phyloP scores from a whole-genome alignment of 2,113 vertebrate genomes.

The Eulemur rufifrons region DNA sequence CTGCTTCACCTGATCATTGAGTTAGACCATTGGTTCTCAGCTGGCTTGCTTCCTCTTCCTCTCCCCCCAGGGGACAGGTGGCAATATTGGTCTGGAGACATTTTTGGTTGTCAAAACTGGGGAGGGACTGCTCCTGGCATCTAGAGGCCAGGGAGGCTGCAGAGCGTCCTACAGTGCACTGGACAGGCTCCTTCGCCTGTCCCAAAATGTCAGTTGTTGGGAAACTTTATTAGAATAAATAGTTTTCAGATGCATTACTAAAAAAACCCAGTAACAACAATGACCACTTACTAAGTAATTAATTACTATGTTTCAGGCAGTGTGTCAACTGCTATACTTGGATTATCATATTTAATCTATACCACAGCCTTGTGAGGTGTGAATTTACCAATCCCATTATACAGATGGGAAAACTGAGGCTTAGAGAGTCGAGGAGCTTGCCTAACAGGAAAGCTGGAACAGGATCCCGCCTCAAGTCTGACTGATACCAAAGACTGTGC shows the following conservation, averaged over 20 bases:
- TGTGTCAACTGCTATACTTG: background rate
- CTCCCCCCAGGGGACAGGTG: background rate
- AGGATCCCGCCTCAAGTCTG: background rate
- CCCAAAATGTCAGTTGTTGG: background rate
- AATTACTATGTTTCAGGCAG: background rate
- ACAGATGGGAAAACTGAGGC: background rate
- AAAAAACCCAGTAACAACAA: background rate
- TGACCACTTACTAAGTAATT: background rate
- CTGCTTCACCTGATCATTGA: too few relatives aligned
- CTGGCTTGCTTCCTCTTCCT: background rate
- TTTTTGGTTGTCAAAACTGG: background rate
- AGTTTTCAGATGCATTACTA: background rate
- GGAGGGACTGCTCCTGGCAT: background rate
- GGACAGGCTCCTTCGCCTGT: too few relatives aligned
- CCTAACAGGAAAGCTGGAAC: background rate
- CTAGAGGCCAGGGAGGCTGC: background rate
- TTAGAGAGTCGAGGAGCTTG: background rate
- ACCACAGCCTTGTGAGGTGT: background rate
- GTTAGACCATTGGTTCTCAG: background rate
- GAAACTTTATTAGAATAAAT: background rate
- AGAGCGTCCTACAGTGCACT: fast-evolving
- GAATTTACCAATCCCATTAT: background rate
- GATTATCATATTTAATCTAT: too few relatives aligned
- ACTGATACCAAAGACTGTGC: background rate
- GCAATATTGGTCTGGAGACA: background rate